Evolutionary conservation across 2,888 invertebrate species (phyloP), one percentile per base, ranked within the genome.

Genomic region (Boloria selene): DNA sequence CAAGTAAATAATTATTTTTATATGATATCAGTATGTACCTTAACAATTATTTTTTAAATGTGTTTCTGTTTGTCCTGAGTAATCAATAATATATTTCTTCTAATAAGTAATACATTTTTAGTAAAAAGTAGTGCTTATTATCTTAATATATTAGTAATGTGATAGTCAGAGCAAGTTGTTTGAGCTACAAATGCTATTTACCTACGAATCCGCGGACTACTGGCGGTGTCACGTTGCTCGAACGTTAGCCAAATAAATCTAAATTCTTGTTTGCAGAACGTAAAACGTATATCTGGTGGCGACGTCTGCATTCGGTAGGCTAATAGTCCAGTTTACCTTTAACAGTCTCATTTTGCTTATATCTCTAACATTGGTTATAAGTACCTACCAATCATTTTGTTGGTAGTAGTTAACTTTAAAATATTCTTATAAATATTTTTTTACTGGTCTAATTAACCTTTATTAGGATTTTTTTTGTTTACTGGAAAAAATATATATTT

Each of bases 131-230:
- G 50, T 22, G 7, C 14, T 62, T 69, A 55, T 61, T 59, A 69
- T 55, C 60, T 13, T 63, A 67, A 61, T 72, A 69, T 69, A 61
- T 61, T 65, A 79, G 90, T 84, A 90, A 91, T 75, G 67, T 76
- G 89, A 90, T 90, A 90, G 86, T 84, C 86, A 70, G 75, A 77
- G 76, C 81, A 79, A 86, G 79, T 83, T 90, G 89, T 90, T 90
- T 91, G 84, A 80, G 74, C 78, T 82, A 80, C 88, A 90, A 90
- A 90, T 88, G 90, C 79, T 91, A 85, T 90, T 90, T 88, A 77
- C 86, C 69, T 84, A 86, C 85, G 87, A 89, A 90, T 88, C 85
- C 86, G 77, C 73, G 84, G 91, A 78, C 88, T 87, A 86, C 77
- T 85, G 84, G 74, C 79, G 86, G 87, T 88, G 87, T 88, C 91